Evolutionary conservation across 37 sponge, comb jelly and placozoan species (phyloP), one percentile per base, ranked within the genome.

Genomic region (Cliona cf. orientalis): DNA sequence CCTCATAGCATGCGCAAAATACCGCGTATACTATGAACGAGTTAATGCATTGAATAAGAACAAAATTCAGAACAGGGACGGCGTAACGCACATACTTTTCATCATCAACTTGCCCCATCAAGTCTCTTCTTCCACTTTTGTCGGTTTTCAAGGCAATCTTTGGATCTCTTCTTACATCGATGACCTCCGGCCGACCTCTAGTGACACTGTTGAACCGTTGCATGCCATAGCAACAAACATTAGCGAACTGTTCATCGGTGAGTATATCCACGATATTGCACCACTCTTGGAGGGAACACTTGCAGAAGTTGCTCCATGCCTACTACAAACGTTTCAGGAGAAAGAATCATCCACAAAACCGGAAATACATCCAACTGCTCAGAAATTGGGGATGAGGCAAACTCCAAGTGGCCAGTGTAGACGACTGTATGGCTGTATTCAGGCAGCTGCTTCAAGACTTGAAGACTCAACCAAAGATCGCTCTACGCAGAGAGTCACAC

Each of bases 1-100:
- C 70, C 86, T 96, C 40, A 84, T 96, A 57, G 90, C 97, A 11
- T 96, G 97, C 72, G 93, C 93, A 41, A 69, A 91, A 65, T 81
- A 96, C 33, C 84, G 90, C 28, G 55, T 89, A 33, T 79, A 71
- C 31, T 84, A 89, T 58, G 55, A 57, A 39, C 35, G 63, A 37
- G 88, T 69, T 34, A 75, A 67, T 28, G 56, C 57, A 28, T 35
- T 61, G 3, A 34, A 58, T n/a, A 22, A 45, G 49, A n/a, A n/a
- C n/a, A n/a, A n/a, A n/a, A n/a, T n/a, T n/a, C 9, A 42, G 6
- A 43, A 57, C 12, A 39, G 40, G 25, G 28, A 5, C 3, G 39
- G 26, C 11, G 40, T 49, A 23, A 86, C 88, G 6, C 88, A 87
- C 72, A 69, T 93, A 0, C 29, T 93, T n/a, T 93, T 89, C 75